Evolutionary conservation across 2,888 invertebrate genomes (phyloP), one percentile per base, ranked within the genome.

Genomic region (Protonemura montana): DNA sequence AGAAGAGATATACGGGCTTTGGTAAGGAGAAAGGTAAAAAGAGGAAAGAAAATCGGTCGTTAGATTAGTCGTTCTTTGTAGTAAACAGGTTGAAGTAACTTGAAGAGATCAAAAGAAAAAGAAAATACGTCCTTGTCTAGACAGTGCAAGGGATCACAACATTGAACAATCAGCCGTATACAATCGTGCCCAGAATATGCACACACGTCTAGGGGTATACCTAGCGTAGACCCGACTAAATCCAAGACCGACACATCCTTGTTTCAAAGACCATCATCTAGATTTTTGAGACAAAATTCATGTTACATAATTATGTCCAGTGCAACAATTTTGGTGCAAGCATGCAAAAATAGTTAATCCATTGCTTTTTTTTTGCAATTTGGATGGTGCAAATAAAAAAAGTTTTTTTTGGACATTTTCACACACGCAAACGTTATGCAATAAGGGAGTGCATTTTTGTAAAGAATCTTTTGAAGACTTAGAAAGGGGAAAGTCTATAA

Each of bases 1-100:
- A 84, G 21, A 84, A 59, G 26, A 84, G 84, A 84, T 84, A 84
- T 59, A 84, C 84, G 84, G 84, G 84, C 84, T 84, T 42, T 84
- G 84, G 84, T 84, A 29, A 84, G 84, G 84, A 59, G 59, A 21
- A 59, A 59, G 59, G 59, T 59, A 21, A 59, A 59, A 59, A 59
- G 59, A 59, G 59, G 59, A 59, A 84, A 84, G 84, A 76, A 84
- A 27, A 2, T 29, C 26, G 25, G 28, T 26, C 28, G 27, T 84
- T 84, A 81, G 81, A 84, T 84, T 84, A 84, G 27, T 59, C 59
- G 29, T 84, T 81, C 81, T 30, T 81, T 81, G 26, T 59, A 59
- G 59, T 59, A 59, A 41, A 41, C 59, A 59, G 59, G 59, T 59
- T 59, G 59, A 16, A 59, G 13, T 59, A 59, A 59, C 59, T 59